These are phyloP conservation scores for Sinopyrophorus schimmeli DNA, from an alignment of 2,888 invertebrate genomes.

Conservation along the genomic window DNA sequence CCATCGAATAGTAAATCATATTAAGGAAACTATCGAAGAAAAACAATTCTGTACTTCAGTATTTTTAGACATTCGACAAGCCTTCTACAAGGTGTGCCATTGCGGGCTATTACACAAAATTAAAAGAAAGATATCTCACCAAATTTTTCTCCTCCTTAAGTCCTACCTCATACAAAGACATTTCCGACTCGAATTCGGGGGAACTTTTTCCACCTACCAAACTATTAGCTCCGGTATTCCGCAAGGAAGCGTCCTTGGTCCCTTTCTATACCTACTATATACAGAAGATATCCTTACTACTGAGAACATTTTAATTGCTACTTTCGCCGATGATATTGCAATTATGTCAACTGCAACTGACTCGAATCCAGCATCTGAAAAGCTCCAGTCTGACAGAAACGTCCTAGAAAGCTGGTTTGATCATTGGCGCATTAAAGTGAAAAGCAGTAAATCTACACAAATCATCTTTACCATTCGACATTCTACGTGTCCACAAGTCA, in stretches of 20 bases:
- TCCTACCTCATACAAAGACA: too few relatives aligned
- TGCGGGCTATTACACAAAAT: too few relatives aligned
- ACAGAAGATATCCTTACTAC: slow-evolving; percentile 4
- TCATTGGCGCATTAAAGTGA: background rate
- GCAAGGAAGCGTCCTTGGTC: slow-evolving; percentile 1
- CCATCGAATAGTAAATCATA: too few relatives aligned
- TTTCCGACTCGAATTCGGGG: too few relatives aligned
- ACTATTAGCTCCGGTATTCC: background rate
- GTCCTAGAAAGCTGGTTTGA: slow-evolving; percentile 4
- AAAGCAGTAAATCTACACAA: too few relatives aligned
- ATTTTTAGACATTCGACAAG: too few relatives aligned
- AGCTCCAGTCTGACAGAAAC: background rate
- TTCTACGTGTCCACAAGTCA: background rate
- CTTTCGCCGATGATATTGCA: slow-evolving; percentile 5
- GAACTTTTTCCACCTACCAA: background rate
- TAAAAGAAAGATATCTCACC: background rate
- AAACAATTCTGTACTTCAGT: too few relatives aligned
- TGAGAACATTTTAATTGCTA: slow-evolving; percentile 4
- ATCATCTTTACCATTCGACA: background rate
- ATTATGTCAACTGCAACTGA: background rate
- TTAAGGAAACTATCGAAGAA: too few relatives aligned
- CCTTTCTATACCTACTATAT: background rate
- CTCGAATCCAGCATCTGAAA: background rate
- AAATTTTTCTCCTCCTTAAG: slow-evolving; percentile 1
- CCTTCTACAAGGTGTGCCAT: too few relatives aligned